Evolutionary conservation across 2,888 invertebrate species (phyloP), one percentile per base, ranked within the genome.

Genomic region (Harpalus rufipes): DNA sequence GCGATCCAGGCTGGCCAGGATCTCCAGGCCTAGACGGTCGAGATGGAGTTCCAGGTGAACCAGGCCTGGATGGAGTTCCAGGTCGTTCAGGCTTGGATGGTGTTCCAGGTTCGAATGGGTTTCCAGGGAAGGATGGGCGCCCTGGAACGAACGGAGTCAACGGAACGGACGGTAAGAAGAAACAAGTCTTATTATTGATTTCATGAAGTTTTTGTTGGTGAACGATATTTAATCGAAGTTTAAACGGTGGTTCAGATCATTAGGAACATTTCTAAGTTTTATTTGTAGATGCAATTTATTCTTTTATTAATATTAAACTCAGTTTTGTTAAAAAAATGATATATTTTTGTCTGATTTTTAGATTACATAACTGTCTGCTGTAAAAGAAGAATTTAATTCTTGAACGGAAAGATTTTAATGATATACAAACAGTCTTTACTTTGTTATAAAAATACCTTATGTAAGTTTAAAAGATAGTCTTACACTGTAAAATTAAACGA

Each of bases 1-100:
- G 96, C 39, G 93, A 94, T 87, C 93, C 95, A 51, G 96, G 96
- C 0, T 94, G 94, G 65, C 93, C 94, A 0, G 96, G 96, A 0
- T 93, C 94, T 59, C 91, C 94, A 0, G 96, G 96, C 0, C 90
- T 97, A 0, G 97, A 98, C 88, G 98, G 97, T 0, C 92, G 97
- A 82, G 97, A 97, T 87, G 97, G 97, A 2, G 94, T 97, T 0
- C 97, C 97, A 0, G 98, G 98, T 0, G 97, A 97, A 88, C 97
- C 97, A 0, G 97, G 98, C 0, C 91, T 97, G 51, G 96, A 97
- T 88, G 98, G 97, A 0, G 94, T 97, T 86, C 96, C 96, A 0
- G 97, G 97, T 1, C 92, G 97, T 82, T 96, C 96, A 86, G 97
- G 98, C 0, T 94, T 95, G 16, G 97, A 96, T 88, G 97, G 97